These are phyloP conservation scores for Pyrocephalus nanus DNA, from an alignment of 2,797 vertebrate species.

Conservation along the genomic window DNA sequence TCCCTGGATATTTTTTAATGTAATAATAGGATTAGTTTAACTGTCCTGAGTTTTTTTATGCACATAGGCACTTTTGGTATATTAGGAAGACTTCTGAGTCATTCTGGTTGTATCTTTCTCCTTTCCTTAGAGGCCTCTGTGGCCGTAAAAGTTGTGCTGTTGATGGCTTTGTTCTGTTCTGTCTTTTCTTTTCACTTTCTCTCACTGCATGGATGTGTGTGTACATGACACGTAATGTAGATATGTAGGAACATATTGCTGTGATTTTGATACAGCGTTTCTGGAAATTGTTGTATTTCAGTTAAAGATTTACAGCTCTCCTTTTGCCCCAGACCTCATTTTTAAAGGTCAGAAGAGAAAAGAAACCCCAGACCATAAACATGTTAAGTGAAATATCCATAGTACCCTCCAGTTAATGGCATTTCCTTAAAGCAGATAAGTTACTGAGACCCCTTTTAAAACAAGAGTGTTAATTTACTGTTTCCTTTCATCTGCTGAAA, in stretches of 20 bases:
- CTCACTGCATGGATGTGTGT: neutral
- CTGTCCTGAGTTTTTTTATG: neutral
- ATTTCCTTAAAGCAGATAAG: conserved; percentile 67
- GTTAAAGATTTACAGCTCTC: conserved; percentile 37
- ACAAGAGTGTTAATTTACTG: conserved; percentile 75
- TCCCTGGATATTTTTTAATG: neutral
- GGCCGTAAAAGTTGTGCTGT: neutral
- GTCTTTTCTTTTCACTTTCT: neutral
- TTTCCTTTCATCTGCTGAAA: conserved; percentile 82
- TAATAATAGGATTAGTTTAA: neutral
- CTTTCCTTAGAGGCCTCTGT: neutral
- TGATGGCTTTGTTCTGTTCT: neutral
- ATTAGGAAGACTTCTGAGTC: conserved; percentile 8
- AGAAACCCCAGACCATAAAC: conserved; percentile 31
- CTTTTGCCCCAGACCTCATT: neutral
- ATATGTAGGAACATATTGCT: conserved; percentile 14
- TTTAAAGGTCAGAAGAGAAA: conserved; percentile 53
- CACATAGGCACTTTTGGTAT: neutral
- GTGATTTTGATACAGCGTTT: conserved; percentile 19
- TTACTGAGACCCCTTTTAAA: conserved; percentile 56
- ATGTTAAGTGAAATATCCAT: conserved; percentile 33
- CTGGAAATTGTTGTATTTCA: conserved; percentile 22
- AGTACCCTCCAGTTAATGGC: conserved; percentile 52
- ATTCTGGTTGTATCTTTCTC: neutral
- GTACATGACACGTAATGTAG: neutral